Percentiles rank a stretch among this genome's conserved stretches.
Conservation (phyloP, 2,797 vertebrate genomes). For the Ibycter americanus region DNA sequence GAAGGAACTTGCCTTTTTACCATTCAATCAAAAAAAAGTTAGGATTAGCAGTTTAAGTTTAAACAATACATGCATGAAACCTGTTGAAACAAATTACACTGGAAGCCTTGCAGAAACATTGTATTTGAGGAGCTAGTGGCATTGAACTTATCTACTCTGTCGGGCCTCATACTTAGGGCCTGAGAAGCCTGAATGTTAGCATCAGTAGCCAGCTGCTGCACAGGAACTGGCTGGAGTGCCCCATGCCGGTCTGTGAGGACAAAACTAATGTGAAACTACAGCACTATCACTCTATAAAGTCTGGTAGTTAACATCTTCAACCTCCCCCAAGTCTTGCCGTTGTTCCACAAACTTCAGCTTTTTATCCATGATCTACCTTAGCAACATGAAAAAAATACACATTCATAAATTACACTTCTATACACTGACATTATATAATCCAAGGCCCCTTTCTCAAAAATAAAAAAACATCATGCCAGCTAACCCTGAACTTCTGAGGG, state of each 20-base stretch:
- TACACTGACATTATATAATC: not conserved
- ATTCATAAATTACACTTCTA: not conserved
- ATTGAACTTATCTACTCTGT: not conserved
- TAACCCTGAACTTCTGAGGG: not conserved
- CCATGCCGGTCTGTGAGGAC: fast-evolving
- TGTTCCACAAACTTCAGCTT: not conserved
- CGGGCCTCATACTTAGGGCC: not conserved
- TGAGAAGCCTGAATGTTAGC: not conserved
- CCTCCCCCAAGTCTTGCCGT: not conserved
- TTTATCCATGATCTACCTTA: not conserved
- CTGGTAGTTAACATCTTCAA: not conserved
- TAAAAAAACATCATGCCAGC: not conserved
- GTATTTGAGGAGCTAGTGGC: not conserved
- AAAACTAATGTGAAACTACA: not conserved
- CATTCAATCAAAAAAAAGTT: not conserved
- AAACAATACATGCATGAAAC: not conserved
- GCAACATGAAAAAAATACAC: not conserved
- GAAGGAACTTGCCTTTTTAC: not conserved
- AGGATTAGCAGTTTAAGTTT: not conserved
- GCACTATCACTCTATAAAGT: not conserved
- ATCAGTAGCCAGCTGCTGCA: not conserved
- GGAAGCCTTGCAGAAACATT: not conserved
- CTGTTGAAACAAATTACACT: not conserved
- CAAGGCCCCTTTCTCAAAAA: not conserved
- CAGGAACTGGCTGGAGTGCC: not conserved